phyloP scores from a whole-genome alignment of 2,113 vertebrate genomes.

The Colius striatus region DNA sequence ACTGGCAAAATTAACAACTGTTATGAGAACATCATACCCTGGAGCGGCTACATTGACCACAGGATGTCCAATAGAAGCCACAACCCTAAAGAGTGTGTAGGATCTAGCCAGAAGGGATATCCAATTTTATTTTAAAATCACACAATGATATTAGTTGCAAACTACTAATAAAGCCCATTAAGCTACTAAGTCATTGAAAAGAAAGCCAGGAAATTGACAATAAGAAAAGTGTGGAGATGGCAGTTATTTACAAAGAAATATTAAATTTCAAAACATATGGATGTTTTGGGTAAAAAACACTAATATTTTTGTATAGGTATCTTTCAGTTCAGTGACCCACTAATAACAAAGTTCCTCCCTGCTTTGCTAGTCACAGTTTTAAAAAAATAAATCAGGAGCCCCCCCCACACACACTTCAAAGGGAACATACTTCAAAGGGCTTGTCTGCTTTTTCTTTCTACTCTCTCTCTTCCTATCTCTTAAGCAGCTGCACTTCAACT shows the following conservation, averaged over 20 bases:
- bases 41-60: rapidly evolving
- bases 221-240: background rate
- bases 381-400: slow-evolving; percentile 54
- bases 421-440: slow-evolving; percentile 50
- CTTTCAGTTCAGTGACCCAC: background rate
- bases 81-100: background rate
- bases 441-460: background rate
- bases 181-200: background rate
- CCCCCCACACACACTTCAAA: slow-evolving; percentile 49
- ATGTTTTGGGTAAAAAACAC: background rate
- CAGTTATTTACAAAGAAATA: background rate
- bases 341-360: background rate
- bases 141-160: background rate
- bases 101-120: background rate
- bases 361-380: background rate
- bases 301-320: background rate
- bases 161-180: background rate
- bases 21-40: background rate
- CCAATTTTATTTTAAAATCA: background rate
- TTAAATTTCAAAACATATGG: background rate
- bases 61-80: background rate
- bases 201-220: background rate
- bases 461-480: slow-evolving; percentile 37
- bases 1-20: background rate
- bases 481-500: slow-evolving; percentile 12